Base-by-base conservation (phyloP, 2,888 invertebrate genomes). In the Synergus laeviventris region DNA sequence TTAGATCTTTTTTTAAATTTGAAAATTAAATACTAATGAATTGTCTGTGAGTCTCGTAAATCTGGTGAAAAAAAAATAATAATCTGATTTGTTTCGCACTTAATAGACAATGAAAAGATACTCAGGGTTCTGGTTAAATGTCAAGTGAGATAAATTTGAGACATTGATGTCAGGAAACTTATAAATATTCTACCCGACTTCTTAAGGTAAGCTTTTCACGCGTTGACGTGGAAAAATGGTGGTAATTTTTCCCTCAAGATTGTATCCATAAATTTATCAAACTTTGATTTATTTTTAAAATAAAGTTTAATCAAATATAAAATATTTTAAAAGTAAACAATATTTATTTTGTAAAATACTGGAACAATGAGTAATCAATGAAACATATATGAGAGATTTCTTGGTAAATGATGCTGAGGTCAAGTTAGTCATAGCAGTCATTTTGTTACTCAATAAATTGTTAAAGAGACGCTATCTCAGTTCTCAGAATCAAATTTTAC, bases 71-170 rank as follows among this genome's bases (percentile, higher is more conserved):
- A 1, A 54, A 16, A 16, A 16, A 60, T 60, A 31, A 18, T 60
- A 14, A 60, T 60, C 36, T 0, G 16, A 36, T 61, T n/a, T 61
- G 31, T 31, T 61, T 61, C n/a, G 8, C 61, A 61, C 36, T 61
- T 16, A 1, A 16, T 31, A 16, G 24, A 61, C 2, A 61, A 31
- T 36, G 24, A 61, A 61, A 61, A 36, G n/a, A 36, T 49, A 42
- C 42, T 24, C 31, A 49, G 21, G 9, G 31, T 36, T 49, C 60
- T 49, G 36, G 79, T 76, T 76, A 81, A 82, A 82, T 82, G 79
- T 82, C 79, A 82, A 74, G 76, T 1, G 49, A 81, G 79, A 81
- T 82, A 82, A 77, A 78, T 79, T 59, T 42, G 12, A 38, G 54
- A n/a, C 9, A 56, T 36, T 70, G 18, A 45, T 54, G 61, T 56